Conservation (phyloP, 2,888 invertebrate species). For the Brachypalpus laphriformis region DNA sequence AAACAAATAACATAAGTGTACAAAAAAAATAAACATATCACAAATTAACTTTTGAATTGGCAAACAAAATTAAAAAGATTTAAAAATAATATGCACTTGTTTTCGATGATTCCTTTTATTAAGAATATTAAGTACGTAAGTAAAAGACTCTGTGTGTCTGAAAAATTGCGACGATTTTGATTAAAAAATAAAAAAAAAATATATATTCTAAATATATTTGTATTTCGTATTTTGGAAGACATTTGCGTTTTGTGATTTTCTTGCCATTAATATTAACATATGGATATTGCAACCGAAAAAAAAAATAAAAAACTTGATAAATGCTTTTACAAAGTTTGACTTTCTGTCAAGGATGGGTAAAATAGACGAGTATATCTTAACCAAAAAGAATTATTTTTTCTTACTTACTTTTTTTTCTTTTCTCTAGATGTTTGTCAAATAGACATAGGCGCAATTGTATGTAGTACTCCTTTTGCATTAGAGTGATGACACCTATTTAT, state of each 20-base stretch:
- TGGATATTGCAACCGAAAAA: not conserved
- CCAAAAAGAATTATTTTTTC: not conserved
- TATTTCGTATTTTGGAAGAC: slow-evolving; percentile 65
- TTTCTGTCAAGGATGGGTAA: not conserved
- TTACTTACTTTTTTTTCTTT: not conserved
- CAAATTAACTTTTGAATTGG: slow-evolving; percentile 46
- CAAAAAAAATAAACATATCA: slow-evolving; percentile 58
- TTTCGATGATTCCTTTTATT: slow-evolving; percentile 16
- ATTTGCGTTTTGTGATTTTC: slow-evolving; percentile 61
- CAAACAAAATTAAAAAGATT: slow-evolving; percentile 7
- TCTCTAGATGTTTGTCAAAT: too few species aligned
- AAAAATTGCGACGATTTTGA: slow-evolving; percentile 47
- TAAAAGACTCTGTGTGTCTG: not conserved
- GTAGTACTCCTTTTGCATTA: too few species aligned
- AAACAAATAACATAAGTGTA: slow-evolving; percentile 27
- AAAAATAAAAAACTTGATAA: not conserved
- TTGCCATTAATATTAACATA: slow-evolving; percentile 26
- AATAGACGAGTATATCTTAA: not conserved
- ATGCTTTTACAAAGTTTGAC: slow-evolving; percentile 62
- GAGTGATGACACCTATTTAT: too few species aligned
- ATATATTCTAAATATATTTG: not conserved
- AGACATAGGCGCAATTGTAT: too few species aligned
- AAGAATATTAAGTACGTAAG: not conserved
- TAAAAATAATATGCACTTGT: slow-evolving; percentile 13
- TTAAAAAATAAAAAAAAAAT: slow-evolving; percentile 2